Evolutionary conservation across 2,888 invertebrate genomes (phyloP), one percentile per base, ranked within the genome.

Genomic region (Uropetala carovei): DNA sequence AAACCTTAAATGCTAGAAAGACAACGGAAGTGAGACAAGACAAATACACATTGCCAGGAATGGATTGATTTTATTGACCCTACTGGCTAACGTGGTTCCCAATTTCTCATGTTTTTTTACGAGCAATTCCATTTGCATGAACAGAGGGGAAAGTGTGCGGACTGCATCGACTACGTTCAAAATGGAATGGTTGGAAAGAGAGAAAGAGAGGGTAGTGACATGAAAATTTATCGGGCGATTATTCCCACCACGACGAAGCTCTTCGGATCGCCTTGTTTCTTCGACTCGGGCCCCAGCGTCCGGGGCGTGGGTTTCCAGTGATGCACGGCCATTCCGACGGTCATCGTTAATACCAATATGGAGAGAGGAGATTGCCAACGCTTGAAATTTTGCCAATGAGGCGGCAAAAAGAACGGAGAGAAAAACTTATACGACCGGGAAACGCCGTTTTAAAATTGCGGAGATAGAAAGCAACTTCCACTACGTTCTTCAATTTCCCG

Each of bases 191-290:
- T 82, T 43, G 83, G 56, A 56, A 30, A 60, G 59, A 27, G 60
- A 86, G 22, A 30, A 0, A 27, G 30, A 59, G 86, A 64, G 64
- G 60, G 60, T 58, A 60, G 60, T 60, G 89, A 89, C 89, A 89
- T 89, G 89, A 89, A 89, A 89, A 89, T 89, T 89, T 89, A 89
- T 89, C 60, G 89, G 89, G 11, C 30, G 89, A 89, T 89, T 89
- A 89, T 89, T 89, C 89, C 64, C 89, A 89, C 64, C 86, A 60
- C 60, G 86, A 86, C 86, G 43, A 64, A 58, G 43, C 89, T 60
- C 68, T 68, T 68, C 68, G 43, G 27, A 58, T 57, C 57, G n/a
- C 86, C 30, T 68, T 64, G 64, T 86, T 86, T 64, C 68, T 89
- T 43, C n/a, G 43, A 64, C 30, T 60, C 60, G 64, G 43, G 16